A percentile compares a stretch with the other conserved stretches of the same genome.
These are phyloP conservation scores for Rhamphomyia laevipes DNA, from an alignment of 2,888 invertebrate species.

Conservation along the genomic window DNA sequence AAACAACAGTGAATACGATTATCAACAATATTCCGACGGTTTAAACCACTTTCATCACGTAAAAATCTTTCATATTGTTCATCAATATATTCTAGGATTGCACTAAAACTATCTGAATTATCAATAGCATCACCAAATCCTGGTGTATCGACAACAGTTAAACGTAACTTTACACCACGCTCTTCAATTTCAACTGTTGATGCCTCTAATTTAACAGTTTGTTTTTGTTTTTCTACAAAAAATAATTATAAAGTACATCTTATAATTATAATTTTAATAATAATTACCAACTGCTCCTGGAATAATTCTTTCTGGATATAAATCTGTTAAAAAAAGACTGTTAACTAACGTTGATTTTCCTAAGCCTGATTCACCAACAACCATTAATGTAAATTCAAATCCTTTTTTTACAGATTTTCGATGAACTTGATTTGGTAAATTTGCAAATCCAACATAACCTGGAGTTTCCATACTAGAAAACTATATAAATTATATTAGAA, in stretches of 20 bases:
- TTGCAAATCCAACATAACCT: conserved; percentile 68
- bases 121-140: conserved; percentile 94
- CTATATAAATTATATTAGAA: conserved; percentile 35
- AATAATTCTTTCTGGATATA: conserved; percentile 85
- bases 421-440: conserved; percentile 93
- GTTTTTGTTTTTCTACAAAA: conserved; percentile 68
- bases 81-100: conserved; percentile 93
- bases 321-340: conserved; percentile 85
- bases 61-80: conserved; percentile 91
- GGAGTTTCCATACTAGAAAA: conserved; percentile 76
- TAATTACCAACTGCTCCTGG: conserved; percentile 70
- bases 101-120: conserved; percentile 81
- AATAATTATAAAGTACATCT: conserved; percentile 7
- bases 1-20: conserved; percentile 97
- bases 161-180: conserved; percentile 79
- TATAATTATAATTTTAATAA: background rate
- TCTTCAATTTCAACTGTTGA: conserved; percentile 98
- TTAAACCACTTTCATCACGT: conserved; percentile 88
- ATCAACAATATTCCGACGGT: conserved; percentile 91
- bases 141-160: conserved; percentile 92
- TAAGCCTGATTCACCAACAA: conserved; percentile 81
- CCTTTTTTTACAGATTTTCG: conserved; percentile 96
- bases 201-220: conserved; percentile 87
- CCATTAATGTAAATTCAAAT: conserved; percentile 96
- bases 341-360: conserved; percentile 95